phyloP scores from a whole-genome alignment of 2,797 vertebrate genomes.

The Steatocranus sp. region DNA sequence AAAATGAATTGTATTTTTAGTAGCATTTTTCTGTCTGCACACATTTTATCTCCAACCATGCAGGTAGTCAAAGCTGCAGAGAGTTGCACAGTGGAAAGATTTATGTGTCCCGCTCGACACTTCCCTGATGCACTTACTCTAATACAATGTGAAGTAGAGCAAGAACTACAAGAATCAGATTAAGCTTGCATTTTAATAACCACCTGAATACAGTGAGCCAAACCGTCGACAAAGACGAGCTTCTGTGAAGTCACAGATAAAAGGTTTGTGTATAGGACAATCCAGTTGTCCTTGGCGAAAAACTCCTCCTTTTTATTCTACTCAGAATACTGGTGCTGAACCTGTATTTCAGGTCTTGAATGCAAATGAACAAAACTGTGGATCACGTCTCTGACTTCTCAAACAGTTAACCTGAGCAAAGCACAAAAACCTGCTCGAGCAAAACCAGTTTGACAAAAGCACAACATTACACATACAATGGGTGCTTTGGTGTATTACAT shows the following conservation, averaged over 20 bases:
- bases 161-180: background rate
- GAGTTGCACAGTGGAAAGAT: background rate
- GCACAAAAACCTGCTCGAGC: background rate
- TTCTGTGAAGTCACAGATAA: background rate
- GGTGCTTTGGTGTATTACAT: background rate
- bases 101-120: background rate
- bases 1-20: background rate
- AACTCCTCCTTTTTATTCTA: background rate
- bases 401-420: conserved; percentile 5
- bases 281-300: background rate
- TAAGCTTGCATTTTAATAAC: background rate
- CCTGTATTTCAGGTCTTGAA: conserved; percentile 48
- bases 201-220: background rate
- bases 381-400: background rate
- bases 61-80: background rate
- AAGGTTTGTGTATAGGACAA: background rate
- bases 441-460: conserved; percentile 20
- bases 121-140: background rate
- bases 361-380: conserved; percentile 20
- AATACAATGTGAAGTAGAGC: background rate
- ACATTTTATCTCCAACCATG: background rate
- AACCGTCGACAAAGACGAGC: background rate
- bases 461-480: background rate
- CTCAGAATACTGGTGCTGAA: conserved; percentile 12
- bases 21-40: background rate